Conservation (phyloP, 2,888 invertebrate species). For the Agelastica alni region DNA sequence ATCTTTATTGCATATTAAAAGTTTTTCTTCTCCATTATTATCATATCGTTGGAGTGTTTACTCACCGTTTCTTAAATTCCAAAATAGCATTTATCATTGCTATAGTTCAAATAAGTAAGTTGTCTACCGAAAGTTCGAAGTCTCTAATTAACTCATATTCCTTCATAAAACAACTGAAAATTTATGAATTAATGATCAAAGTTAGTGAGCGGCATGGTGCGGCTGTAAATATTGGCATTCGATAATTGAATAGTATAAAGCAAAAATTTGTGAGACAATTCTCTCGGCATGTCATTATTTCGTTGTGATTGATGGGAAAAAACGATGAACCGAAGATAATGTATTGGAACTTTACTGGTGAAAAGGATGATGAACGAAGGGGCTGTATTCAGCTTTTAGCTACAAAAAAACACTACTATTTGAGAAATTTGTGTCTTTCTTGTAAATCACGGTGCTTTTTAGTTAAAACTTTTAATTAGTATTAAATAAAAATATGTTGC, state of each 20-base stretch:
- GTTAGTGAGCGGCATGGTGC: constrained; percentile 16
- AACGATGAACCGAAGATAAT: background rate
- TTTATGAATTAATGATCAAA: constrained; percentile 23
- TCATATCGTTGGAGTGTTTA: background rate
- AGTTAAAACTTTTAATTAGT: too few species aligned
- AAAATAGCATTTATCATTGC: constrained; percentile 17
- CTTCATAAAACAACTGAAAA: constrained; percentile 17
- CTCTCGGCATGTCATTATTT: background rate
- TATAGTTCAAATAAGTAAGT: constrained; percentile 7
- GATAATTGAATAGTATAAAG: constrained; percentile 26
- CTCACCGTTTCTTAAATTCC: constrained; percentile 3
- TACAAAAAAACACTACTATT: too few species aligned
- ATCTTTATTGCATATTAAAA: background rate
- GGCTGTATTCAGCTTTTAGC: too few species aligned
- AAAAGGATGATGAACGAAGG: too few species aligned
- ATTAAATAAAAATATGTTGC: too few species aligned
- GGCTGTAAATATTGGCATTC: constrained; percentile 19
- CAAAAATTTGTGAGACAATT: constrained; percentile 27
- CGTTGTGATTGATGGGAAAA: background rate
- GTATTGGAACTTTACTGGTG: too few species aligned
- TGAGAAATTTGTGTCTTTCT: too few species aligned
- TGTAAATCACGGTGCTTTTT: too few species aligned
- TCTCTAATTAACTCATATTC: constrained; percentile 16
- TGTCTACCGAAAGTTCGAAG: constrained; percentile 8
- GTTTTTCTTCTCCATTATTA: background rate